Base-by-base conservation (phyloP, 2,113 vertebrate species). In the Burhinus bistriatus region DNA sequence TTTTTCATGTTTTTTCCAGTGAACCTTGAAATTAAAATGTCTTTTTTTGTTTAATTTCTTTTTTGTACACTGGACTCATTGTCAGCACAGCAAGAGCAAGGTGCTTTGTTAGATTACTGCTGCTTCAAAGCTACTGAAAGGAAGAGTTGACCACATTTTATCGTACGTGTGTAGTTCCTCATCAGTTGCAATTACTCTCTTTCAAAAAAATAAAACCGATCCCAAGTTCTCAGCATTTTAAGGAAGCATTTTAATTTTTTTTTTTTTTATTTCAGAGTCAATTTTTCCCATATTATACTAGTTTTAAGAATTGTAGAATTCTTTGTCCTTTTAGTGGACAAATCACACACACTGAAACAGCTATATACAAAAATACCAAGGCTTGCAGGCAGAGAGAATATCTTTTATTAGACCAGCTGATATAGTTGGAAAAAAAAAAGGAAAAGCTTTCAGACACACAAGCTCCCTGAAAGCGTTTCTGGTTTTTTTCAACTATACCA, bases 1-100 rank as follows among this genome's bases (percentile, higher is more conserved):
- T 96, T 73, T 45, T 58, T 54, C 91, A 51, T 96, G 92, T 93
- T 96, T 97, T 96, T 95, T 85, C 94, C 96, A 92, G 88, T 96
- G 97, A 96, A 98, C 97, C 95, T 98, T 93, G 93, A 96, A 97
- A 98, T 98, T 98, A 98, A 98, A 97, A 98, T 95, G 94, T 93
- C 83, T 96, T 94, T 92, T 97, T 95, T 93, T 89, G 61, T 96
- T 96, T 93, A 76, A 90, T 92, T 96, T 91, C 69, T 93, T 93
- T 79, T 95, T 94, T 91, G 64, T 95, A 87, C 93, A 34, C 77
- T 30, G 36, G 89, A 91, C 90, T 96, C 94, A 96, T 88, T 95
- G 96, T 97, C 95, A 94, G 83, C 84, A 64, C 86, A 88, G 90
- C 71, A 70, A 91, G 55, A 86, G 61, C 73, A 95, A 85, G 91